Conservation (phyloP, 2,888 invertebrate species). For the Chymomyza caudatula region DNA sequence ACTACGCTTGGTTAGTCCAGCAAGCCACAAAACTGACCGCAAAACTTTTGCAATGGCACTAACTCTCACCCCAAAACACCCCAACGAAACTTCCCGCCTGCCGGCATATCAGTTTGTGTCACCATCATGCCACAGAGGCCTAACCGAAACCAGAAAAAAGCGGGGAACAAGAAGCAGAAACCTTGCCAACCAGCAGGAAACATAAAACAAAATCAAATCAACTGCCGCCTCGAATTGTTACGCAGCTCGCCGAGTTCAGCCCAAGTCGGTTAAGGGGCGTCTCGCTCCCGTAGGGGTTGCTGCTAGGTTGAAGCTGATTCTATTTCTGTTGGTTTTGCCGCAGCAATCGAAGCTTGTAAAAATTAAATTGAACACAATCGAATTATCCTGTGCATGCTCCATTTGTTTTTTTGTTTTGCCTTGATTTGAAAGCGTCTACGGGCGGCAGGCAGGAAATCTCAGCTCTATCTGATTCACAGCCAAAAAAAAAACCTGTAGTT, state of each 20-base stretch:
- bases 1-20: conserved; percentile 13
- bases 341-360: conserved; percentile 77
- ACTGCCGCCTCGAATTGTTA: conserved; percentile 48
- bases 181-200: conserved; percentile 53
- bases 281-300: not conserved
- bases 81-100: not conserved
- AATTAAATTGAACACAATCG: conserved; percentile 79
- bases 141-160: conserved; percentile 20
- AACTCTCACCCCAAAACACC: not conserved
- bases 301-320: not conserved
- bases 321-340: conserved; percentile 23
- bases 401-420: conserved; percentile 46
- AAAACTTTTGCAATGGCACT: conserved; percentile 25
- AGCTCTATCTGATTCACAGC: not conserved
- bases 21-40: conserved; percentile 57
- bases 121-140: conserved; percentile 5
- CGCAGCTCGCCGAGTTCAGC: not conserved
- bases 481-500: not conserved
- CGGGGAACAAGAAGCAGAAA: not conserved
- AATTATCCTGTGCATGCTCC: conserved; percentile 74
- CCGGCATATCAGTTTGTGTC: conserved; percentile 25
- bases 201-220: conserved; percentile 71
- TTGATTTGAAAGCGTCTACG: not conserved
- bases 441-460: not conserved
- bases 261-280: not conserved